Evolutionary conservation across 1,140 invertebrate species (phyloP).

Genomic region (Phymorhynchus buccinoides): DNA sequence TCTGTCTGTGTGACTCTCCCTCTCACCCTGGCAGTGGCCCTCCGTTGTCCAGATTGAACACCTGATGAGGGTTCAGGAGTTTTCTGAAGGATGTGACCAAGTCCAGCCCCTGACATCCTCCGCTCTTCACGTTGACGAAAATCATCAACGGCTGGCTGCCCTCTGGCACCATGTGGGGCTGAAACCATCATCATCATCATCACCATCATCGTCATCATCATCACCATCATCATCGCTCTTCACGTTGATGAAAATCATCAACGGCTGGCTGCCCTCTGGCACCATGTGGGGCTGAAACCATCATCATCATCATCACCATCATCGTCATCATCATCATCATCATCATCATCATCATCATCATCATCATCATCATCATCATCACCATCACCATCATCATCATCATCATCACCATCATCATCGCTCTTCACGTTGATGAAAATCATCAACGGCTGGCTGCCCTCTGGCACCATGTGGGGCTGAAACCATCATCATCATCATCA

Average conservation of each 20-base stretch:
- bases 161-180: constrained; percentile 75
- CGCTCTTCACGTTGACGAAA: constrained; percentile 99
- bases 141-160: constrained; percentile 94
- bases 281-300: background rate
- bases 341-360: too few relatives aligned
- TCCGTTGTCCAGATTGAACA: constrained; percentile 99
- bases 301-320: background rate
- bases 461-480: constrained; percentile 76
- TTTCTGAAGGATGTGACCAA: constrained; percentile 98
- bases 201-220: too few relatives aligned
- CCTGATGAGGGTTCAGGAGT: constrained; percentile 99
- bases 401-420: too few relatives aligned
- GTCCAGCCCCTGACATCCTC: constrained; percentile 98
- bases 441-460: constrained; percentile 89
- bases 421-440: constrained; percentile 99
- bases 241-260: background rate
- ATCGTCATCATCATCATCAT: too few relatives aligned
- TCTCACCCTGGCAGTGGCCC: constrained; percentile 95
- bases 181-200: constrained; percentile 1
- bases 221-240: background rate
- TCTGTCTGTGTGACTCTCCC: too few relatives aligned
- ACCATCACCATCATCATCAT: too few relatives aligned
- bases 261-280: background rate
- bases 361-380: too few relatives aligned
- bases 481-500: too few relatives aligned